Percentiles rank a stretch among this genome's conserved stretches.
These are phyloP conservation scores for Eremobia ochroleuca DNA, from an alignment of 2,888 invertebrate species.

Conservation along the genomic window DNA sequence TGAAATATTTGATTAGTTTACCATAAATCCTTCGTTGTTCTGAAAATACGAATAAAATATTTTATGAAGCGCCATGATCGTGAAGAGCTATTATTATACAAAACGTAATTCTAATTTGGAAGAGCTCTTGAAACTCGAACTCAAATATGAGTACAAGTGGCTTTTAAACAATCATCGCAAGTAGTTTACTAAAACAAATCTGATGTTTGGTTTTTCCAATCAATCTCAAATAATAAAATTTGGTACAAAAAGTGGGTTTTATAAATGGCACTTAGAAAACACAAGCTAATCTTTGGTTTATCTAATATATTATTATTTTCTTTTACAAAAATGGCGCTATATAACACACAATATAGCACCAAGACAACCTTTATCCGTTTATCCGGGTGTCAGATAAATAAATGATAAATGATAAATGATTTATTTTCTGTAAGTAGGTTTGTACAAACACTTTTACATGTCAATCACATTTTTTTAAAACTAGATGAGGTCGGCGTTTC, in stretches of 20 bases:
- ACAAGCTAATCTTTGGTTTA: background rate
- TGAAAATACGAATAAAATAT: background rate
- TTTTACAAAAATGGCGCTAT: background rate
- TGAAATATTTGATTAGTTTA: background rate
- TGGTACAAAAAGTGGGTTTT: background rate
- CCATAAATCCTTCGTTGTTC: background rate
- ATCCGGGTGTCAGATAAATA: background rate
- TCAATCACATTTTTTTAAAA: too few species aligned
- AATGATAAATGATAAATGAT: too few species aligned
- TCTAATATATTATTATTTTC: background rate
- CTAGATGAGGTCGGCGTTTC: too few species aligned
- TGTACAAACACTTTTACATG: too few species aligned
- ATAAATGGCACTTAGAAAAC: background rate
- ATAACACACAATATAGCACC: background rate
- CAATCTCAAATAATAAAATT: background rate
- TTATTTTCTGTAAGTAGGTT: too few species aligned
- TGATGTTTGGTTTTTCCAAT: background rate
- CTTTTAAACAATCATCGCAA: background rate
- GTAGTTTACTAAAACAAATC: background rate
- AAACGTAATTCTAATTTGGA: background rate
- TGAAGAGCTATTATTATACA: too few species aligned
- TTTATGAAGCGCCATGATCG: background rate
- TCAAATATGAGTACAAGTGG: conserved; percentile 3
- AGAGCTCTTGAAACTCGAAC: conserved; percentile 17
- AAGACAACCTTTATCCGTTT: background rate